Evolutionary conservation across 2,888 invertebrate species (phyloP), one percentile per base, ranked within the genome.

Genomic region (Drosophila phalerata): DNA sequence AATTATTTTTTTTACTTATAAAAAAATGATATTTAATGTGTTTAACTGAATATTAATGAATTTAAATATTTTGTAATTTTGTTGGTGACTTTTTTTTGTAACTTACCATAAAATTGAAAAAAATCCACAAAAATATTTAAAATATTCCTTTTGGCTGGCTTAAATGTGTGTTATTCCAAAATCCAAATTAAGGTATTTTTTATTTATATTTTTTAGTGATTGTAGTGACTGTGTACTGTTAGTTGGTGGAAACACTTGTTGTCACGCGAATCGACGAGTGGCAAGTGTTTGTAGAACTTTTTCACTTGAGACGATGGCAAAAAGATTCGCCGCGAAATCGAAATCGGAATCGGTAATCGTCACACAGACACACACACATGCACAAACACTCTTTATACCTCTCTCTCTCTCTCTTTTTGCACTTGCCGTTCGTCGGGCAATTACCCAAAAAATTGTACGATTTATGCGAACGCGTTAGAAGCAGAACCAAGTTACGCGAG

Each of bases 231-330:
- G 53, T 70, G 19, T 70, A 42, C 15, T 38, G 4, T 25, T 25
- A 28, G 6, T 51, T 42, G 11, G 47, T 37, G 32, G 56, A 77
- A 77, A 71, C 67, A 77, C 77, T 77, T 81, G 67, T 81, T 85
- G 76, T 68, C 89, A 63, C 69, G 69, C 81, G 66, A 64, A 73
- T 68, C 68, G 73, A 77, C 69, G 51, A 71, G 66, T 58, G 66
- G 65, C 70, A 89, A 89, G 73, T 84, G 90, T 76, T 74, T 76
- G 65, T 70, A 75, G 70, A 85, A 72, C 65, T 81, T 73, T 62
- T 68, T 68, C 76, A 61, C 49, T 66, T 69, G 57, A 60, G 53
- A 40, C 48, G 30, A 17, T 17, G 43, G 22, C 43, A 22, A 34
- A 15, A 37, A 40, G 47, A 38, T 9, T 32, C 43, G 43, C 9